phyloP scores from a whole-genome alignment of 2,797 vertebrate genomes.

The Chrysocyon brachyurus region DNA sequence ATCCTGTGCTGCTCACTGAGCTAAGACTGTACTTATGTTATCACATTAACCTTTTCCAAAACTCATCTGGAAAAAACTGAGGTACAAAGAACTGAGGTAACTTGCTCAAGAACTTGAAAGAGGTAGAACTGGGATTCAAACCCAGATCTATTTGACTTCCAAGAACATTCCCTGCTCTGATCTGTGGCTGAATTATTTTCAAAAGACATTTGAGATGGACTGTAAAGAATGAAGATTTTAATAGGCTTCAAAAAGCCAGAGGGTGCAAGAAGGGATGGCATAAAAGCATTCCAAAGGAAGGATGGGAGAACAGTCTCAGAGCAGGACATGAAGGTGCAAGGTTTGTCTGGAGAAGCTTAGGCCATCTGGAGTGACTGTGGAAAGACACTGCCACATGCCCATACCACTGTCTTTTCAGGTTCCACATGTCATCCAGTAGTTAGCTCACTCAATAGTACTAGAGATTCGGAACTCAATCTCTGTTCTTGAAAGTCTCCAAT shows the following conservation, averaged over 20 bases:
- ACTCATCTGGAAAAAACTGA: constrained; percentile 2
- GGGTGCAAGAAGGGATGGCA: neutral
- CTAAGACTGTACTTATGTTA: neutral
- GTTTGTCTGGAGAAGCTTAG: neutral
- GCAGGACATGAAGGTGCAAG: neutral
- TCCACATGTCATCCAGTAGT: neutral
- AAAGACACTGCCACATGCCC: neutral
- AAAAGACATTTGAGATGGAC: constrained; percentile 18
- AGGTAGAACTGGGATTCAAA: neutral
- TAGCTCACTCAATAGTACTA: neutral
- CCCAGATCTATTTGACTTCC: neutral
- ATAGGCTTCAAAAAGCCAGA: constrained; percentile 7
- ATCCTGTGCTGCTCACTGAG: neutral
- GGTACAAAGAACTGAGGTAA: constrained; percentile 31
- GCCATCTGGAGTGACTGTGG: neutral
- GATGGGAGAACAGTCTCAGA: neutral
- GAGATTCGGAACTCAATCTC: neutral
- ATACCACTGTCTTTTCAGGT: neutral
- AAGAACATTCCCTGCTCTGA: neutral
- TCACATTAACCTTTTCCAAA: neutral
- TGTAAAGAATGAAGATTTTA: neutral
- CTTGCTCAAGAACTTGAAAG: constrained; percentile 50
- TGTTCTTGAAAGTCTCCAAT: neutral
- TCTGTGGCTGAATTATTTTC: constrained; percentile 62
- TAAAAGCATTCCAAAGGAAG: constrained; percentile 1